A percentile compares a stretch with the other conserved stretches of the same genome.
These are phyloP conservation scores for Spodoptera litura DNA, from an alignment of 1,140 invertebrate species.

Conservation along the genomic window DNA sequence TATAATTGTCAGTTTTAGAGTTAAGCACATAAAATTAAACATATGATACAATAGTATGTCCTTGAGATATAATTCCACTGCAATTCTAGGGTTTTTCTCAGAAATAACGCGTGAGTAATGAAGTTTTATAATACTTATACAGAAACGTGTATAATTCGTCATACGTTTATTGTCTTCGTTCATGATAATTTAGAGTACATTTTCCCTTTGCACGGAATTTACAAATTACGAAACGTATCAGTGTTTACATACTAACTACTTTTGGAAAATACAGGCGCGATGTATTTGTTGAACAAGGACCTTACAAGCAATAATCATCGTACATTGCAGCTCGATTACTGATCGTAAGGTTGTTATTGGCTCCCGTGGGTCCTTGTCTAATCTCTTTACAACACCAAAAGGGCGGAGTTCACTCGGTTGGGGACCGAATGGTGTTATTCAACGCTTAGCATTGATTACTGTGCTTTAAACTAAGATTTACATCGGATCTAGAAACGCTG, in stretches of 20 bases:
- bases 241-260: background rate
- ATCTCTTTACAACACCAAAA: conserved; percentile 31
- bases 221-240: background rate
- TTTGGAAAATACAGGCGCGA: too few relatives aligned
- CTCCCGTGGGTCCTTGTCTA: background rate
- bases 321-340: conserved; percentile 2
- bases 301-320: conserved; percentile 15
- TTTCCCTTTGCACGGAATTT: too few relatives aligned
- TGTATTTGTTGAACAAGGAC: background rate
- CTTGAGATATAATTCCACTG: too few relatives aligned
- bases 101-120: too few relatives aligned
- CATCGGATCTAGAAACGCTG: background rate
- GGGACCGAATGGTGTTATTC: conserved; percentile 6
- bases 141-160: background rate
- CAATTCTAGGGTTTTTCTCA: too few relatives aligned
- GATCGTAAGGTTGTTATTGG: conserved; percentile 2
- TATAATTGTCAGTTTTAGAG: too few relatives aligned
- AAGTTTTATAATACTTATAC: too few relatives aligned
- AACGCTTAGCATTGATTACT: conserved; percentile 31
- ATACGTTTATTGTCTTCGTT: background rate
- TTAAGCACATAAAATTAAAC: too few relatives aligned
- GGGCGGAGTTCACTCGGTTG: conserved; percentile 1
- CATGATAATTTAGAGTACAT: too few relatives aligned
- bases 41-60: too few relatives aligned
- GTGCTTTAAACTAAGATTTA: background rate